Evolutionary conservation across 37 sponge, comb jelly and placozoan species (phyloP).

Genomic region (Amphimedon queenslandica): DNA sequence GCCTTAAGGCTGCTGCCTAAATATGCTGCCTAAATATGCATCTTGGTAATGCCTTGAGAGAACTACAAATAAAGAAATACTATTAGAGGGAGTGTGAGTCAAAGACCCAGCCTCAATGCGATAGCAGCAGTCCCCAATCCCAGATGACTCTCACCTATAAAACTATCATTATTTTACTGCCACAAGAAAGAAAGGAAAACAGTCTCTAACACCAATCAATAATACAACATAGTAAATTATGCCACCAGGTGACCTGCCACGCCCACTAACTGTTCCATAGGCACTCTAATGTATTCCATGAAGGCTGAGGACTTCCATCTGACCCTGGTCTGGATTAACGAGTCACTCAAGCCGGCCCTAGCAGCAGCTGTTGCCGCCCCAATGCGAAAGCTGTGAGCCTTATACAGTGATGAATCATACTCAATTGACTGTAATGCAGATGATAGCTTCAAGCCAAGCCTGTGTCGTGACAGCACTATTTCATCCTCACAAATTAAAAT

Average conservation of each 20-base stretch:
- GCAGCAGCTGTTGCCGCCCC: constrained; percentile 14
- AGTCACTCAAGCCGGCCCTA: background rate
- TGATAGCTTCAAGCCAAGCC: background rate
- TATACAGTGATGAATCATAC: background rate
- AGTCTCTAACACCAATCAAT: too few relatives aligned
- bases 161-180: too few relatives aligned
- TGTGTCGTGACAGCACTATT: background rate
- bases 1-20: too few relatives aligned
- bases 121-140: too few relatives aligned
- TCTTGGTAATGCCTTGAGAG: too few relatives aligned
- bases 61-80: too few relatives aligned
- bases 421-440: background rate
- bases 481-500: background rate
- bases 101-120: too few relatives aligned
- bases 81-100: too few relatives aligned
- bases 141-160: too few relatives aligned
- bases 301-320: constrained; percentile 1
- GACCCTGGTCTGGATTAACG: background rate
- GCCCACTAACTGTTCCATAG: background rate
- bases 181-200: too few relatives aligned
- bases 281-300: background rate
- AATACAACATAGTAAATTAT: background rate
- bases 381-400: constrained; percentile 12
- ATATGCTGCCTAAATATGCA: too few relatives aligned
- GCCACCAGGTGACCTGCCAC: background rate